phyloP scores from a whole-genome alignment of 2,888 invertebrate species.

The Nomada hirtipes region DNA sequence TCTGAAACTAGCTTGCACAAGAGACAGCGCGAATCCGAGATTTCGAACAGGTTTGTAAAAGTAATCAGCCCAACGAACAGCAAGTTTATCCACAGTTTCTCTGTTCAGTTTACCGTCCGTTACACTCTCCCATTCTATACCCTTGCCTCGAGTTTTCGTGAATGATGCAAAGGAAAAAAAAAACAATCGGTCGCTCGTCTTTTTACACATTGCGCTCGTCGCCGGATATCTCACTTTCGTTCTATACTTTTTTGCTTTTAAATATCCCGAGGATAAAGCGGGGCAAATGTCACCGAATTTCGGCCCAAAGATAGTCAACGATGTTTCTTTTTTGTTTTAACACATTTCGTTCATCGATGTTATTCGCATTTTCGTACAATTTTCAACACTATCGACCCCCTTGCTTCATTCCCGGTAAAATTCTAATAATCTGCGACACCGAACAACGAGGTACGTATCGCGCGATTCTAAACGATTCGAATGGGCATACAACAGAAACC shows the following conservation, averaged over 20 bases:
- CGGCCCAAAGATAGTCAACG: constrained; percentile 8
- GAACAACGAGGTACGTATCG: background rate
- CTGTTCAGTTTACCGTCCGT: constrained; percentile 2
- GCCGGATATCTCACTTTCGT: constrained; percentile 18
- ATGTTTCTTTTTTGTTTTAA: background rate
- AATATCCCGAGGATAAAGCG: constrained; percentile 31
- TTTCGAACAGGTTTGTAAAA: constrained; percentile 79
- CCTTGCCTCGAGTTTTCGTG: background rate
- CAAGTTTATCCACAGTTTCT: constrained; percentile 55
- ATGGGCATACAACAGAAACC: background rate
- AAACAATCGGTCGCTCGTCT: background rate
- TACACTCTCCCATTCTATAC: background rate
- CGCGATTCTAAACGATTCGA: background rate
- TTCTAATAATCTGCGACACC: too few species aligned
- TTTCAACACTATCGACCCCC: background rate
- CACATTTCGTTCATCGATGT: background rate
- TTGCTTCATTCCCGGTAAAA: background rate
- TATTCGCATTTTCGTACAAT: background rate
- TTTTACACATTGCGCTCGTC: constrained; percentile 2
- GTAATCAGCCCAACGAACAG: constrained; percentile 60
- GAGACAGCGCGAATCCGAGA: constrained; percentile 77
- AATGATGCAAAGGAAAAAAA: background rate
- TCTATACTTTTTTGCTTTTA: background rate
- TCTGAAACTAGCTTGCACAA: constrained; percentile 73
- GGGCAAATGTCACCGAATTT: constrained; percentile 44